A percentile compares a stretch with the other conserved stretches of the same genome.
Evolutionary conservation across 2,113 vertebrate genomes (phyloP).

Genomic region (Tretioscincus oriximinensis): DNA sequence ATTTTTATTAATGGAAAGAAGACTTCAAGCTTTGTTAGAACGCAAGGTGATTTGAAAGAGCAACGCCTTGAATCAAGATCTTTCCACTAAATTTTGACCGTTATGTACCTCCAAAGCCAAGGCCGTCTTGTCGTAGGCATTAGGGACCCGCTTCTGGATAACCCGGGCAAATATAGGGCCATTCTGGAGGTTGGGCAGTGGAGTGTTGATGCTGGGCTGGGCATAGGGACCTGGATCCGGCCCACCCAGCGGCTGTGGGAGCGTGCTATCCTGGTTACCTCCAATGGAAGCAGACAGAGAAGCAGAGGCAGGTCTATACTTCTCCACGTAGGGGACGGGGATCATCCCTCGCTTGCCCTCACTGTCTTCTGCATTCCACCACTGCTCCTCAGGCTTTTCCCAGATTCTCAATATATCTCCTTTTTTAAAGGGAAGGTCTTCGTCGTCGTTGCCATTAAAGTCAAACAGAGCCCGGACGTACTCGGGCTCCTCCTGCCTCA

Average conservation of each 20-base stretch:
- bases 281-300: slow-evolving; percentile 77
- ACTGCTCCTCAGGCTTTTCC: slow-evolving; percentile 99
- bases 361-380: slow-evolving; percentile 97
- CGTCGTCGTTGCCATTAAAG: slow-evolving; percentile 97
- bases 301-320: slow-evolving; percentile 89
- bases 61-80: slow-evolving; percentile 76
- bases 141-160: slow-evolving; percentile 99
- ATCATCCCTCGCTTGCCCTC: slow-evolving; percentile 96
- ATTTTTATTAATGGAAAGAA: neutral
- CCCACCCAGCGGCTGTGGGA: slow-evolving; percentile 85
- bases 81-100: slow-evolving; percentile 76
- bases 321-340: slow-evolving; percentile 97
- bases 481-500: slow-evolving; percentile 86
- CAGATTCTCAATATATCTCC: slow-evolving; percentile 92
- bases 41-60: slow-evolving; percentile 63
- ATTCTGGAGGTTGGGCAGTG: slow-evolving; percentile 98
- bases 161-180: slow-evolving; percentile 97
- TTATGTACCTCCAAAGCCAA: slow-evolving; percentile 96
- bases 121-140: slow-evolving; percentile 99
- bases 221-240: slow-evolving; percentile 96
- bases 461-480: slow-evolving; percentile 96
- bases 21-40: neutral
- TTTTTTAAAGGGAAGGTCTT: slow-evolving; percentile 98
- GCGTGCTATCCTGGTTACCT: slow-evolving; percentile 89
- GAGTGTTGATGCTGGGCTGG: slow-evolving; percentile 92